phyloP scores from a whole-genome alignment of 2,113 vertebrate species.

The Microcebus lehilahytsara region DNA sequence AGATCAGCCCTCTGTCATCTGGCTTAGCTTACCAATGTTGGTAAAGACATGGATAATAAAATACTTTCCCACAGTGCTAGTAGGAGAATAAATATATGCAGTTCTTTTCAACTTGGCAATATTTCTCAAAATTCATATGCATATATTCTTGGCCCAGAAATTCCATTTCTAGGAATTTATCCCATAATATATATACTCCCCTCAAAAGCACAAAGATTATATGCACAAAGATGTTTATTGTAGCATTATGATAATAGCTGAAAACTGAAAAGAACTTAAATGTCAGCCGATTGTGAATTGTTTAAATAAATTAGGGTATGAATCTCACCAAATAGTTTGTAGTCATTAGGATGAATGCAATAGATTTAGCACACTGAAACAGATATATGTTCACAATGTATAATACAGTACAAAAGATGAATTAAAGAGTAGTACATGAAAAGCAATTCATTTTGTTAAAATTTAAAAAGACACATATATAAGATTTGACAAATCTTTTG shows the following conservation, averaged over 20 bases:
- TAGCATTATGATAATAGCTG: not conserved
- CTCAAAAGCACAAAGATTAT: not conserved
- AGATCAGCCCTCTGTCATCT: not conserved
- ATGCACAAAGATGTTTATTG: not conserved
- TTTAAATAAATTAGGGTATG: constrained; percentile 16
- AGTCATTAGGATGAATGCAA: not conserved
- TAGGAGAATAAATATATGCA: not conserved
- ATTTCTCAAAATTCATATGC: not conserved
- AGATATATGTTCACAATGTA: not conserved
- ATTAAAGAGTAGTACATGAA: not conserved
- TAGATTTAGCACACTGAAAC: constrained; percentile 21
- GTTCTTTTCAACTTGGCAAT: not conserved
- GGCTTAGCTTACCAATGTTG: not conserved
- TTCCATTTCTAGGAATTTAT: not conserved
- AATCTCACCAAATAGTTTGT: not conserved
- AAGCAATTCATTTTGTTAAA: not conserved
- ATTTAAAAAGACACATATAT: not conserved
- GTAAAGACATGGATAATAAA: not conserved
- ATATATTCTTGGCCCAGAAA: not conserved
- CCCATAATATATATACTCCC: not conserved
- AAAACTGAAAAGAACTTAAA: not conserved
- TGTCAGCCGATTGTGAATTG: not conserved
- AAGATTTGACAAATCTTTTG: not conserved
- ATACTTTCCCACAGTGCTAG: not conserved
- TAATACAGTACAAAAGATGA: not conserved